phyloP scores from a whole-genome alignment of 2,888 invertebrate genomes.

The Tenodera sinensis region DNA sequence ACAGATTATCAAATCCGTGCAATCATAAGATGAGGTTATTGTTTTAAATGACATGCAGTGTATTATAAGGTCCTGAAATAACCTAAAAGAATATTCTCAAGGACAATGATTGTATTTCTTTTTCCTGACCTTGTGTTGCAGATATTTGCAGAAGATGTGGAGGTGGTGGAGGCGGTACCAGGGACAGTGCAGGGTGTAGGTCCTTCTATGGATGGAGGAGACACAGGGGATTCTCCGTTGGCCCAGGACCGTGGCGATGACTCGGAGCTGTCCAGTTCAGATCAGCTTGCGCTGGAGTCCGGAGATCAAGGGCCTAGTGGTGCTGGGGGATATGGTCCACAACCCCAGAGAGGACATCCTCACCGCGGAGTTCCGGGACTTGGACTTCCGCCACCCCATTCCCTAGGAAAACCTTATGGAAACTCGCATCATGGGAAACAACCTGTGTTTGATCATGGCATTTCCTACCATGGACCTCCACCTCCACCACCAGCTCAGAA shows the following conservation, averaged over 20 bases:
- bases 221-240: slow-evolving; percentile 45
- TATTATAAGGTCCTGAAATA: no score
- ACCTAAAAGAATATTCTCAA: no score
- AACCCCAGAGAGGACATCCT: slow-evolving; percentile 47
- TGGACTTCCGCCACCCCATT: slow-evolving; percentile 28
- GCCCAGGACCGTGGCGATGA: slow-evolving; percentile 52
- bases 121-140: background rate
- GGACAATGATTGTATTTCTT: no score
- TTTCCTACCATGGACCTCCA: slow-evolving; percentile 70
- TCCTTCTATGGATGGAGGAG: background rate
- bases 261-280: slow-evolving; percentile 57
- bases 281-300: slow-evolving; percentile 71
- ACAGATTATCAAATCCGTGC: no score
- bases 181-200: slow-evolving; percentile 41
- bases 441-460: slow-evolving; percentile 47
- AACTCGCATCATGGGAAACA: slow-evolving; percentile 47
- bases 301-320: slow-evolving; percentile 55
- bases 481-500: slow-evolving; percentile 50
- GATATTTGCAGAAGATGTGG: slow-evolving; percentile 53
- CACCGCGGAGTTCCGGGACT: slow-evolving; percentile 46
- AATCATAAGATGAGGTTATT: no score
- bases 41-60: no score
- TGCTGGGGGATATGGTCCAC: slow-evolving; percentile 49
- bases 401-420: slow-evolving; percentile 39
- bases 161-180: slow-evolving; percentile 60